Percentiles rank a stretch among this genome's conserved stretches.
Conservation (phyloP, 2,888 invertebrate species). For the Petrolisthes cinctipes region DNA sequence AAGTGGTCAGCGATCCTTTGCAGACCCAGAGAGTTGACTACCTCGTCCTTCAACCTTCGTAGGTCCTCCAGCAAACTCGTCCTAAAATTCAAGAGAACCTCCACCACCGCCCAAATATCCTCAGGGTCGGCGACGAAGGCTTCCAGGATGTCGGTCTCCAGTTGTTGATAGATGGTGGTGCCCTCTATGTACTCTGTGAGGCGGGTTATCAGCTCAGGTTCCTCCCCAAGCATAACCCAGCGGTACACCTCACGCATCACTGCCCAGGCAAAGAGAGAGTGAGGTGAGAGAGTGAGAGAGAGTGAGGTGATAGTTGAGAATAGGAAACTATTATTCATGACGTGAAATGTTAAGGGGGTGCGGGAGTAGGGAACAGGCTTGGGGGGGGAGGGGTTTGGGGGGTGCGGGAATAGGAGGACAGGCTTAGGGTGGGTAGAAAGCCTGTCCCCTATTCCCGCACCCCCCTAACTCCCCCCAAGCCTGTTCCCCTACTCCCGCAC, state of each 20-base stretch:
- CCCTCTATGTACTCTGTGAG: not conserved
- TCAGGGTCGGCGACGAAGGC: not conserved
- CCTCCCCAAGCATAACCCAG: not conserved
- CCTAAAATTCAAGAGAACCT: not conserved
- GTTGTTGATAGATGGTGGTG: not conserved
- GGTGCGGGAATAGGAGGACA: too few species aligned
- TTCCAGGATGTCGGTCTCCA: not conserved
- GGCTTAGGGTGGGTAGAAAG: too few species aligned
- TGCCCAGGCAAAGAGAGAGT: not conserved
- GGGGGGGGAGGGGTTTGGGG: too few species aligned
- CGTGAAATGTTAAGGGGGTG: too few species aligned
- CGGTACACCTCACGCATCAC: not conserved
- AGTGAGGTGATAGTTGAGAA: too few species aligned
- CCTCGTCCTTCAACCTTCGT: not conserved
- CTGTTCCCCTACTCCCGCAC: too few species aligned
- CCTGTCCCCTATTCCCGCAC: too few species aligned
- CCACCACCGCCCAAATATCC: not conserved
- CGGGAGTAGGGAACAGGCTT: too few species aligned
- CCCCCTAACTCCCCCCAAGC: too few species aligned
- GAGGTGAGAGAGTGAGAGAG: too few species aligned
- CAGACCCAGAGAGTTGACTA: not conserved
- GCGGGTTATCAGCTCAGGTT: not conserved
- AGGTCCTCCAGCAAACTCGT: not conserved
- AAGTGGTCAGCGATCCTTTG: too few species aligned
- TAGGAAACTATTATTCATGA: too few species aligned